phyloP scores from a whole-genome alignment of 2,797 vertebrate species.

The Mormyrops boulengeri region DNA sequence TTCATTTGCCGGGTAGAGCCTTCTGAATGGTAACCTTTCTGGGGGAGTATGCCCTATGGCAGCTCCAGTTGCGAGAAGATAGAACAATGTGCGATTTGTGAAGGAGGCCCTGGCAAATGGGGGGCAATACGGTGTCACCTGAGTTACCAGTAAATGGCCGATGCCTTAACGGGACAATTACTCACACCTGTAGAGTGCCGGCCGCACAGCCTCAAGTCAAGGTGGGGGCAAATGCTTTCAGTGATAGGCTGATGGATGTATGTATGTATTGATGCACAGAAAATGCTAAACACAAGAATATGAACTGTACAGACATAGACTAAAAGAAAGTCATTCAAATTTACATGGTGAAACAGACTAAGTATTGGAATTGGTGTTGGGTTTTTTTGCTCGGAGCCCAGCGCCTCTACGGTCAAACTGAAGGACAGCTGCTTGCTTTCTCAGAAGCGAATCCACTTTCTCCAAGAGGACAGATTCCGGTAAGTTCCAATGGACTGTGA shows the following conservation, averaged over 20 bases:
- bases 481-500: slow-evolving; percentile 18
- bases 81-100: slow-evolving; percentile 11
- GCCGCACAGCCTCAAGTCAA: background rate
- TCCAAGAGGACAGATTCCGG: slow-evolving; percentile 21
- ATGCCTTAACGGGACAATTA: slow-evolving; percentile 22
- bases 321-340: background rate
- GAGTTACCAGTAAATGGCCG: slow-evolving; percentile 26
- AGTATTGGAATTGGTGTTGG: background rate
- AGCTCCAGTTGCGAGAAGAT: background rate
- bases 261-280: background rate
- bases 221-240: background rate
- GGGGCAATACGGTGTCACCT: slow-evolving; percentile 22
- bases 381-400: background rate
- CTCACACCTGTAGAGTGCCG: slow-evolving; percentile 27
- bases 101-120: slow-evolving; percentile 8
- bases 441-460: slow-evolving; percentile 17
- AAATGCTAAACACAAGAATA: background rate
- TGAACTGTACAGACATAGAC: too few species aligned
- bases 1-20: slow-evolving; percentile 24
- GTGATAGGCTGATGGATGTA: background rate
- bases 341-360: background rate
- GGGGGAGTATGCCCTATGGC: slow-evolving; percentile 17
- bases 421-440: slow-evolving; percentile 13
- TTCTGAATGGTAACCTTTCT: slow-evolving; percentile 25
- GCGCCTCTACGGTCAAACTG: background rate